phyloP scores from a whole-genome alignment of 2,797 vertebrate genomes.

The Squalus acanthias region DNA sequence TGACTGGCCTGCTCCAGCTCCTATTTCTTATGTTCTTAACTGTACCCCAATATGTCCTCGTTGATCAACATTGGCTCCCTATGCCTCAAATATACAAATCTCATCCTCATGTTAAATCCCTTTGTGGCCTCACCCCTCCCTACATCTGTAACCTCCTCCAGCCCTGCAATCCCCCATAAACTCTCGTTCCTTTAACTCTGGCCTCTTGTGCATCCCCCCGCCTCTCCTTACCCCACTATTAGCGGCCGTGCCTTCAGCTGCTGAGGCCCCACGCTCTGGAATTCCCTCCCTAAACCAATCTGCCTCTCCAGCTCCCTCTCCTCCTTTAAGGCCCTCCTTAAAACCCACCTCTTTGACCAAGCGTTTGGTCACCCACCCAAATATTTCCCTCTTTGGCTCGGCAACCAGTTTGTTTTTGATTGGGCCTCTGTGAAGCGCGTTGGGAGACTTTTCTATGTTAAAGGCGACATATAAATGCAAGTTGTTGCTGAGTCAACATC shows the following conservation, averaged over 20 bases:
- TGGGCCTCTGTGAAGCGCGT: background rate
- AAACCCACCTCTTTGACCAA: background rate
- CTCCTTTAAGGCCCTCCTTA: background rate
- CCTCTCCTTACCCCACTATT: background rate
- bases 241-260: background rate
- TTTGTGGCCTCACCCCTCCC: background rate
- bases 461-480: background rate
- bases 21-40: no score
- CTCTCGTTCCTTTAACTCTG: background rate
- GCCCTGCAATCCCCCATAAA: background rate
- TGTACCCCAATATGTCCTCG: background rate
- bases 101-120: background rate
- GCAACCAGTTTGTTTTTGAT: background rate
- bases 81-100: background rate
- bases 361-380: background rate
- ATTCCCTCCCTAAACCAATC: background rate
- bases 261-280: background rate
- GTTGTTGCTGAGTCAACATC: no score
- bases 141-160: background rate
- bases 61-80: background rate
- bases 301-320: background rate
- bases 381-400: background rate
- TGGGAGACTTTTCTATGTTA: background rate
- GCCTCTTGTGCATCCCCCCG: background rate
- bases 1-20: no score